phyloP scores from a whole-genome alignment of 2,888 invertebrate genomes.

The Stegophylla sp. region DNA sequence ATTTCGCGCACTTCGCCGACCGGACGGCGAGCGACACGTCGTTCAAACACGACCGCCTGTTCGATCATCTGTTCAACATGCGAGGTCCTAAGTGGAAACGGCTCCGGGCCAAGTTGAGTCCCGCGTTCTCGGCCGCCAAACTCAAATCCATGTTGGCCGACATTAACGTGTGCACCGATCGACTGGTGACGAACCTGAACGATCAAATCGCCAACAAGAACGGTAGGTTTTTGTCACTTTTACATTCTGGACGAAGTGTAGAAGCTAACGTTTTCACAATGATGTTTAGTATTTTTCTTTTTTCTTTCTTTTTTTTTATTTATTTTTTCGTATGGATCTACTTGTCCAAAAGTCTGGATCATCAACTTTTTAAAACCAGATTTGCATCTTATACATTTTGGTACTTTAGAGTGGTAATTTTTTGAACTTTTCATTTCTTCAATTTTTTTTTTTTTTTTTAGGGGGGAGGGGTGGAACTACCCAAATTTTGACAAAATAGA shows the following conservation, averaged over 20 bases:
- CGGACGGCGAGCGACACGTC: slow-evolving; percentile 9
- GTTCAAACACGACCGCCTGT: slow-evolving; percentile 45
- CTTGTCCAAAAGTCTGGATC: too few species aligned
- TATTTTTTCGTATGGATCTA: neutral
- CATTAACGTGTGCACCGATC: slow-evolving; percentile 25
- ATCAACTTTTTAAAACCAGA: too few species aligned
- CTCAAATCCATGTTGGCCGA: slow-evolving; percentile 49
- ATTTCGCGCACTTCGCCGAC: slow-evolving; percentile 28
- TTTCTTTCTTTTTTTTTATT: neutral
- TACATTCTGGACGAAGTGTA: neutral
- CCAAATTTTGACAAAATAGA: too few species aligned
- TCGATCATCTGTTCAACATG: slow-evolving; percentile 44
- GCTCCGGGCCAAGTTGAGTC: slow-evolving; percentile 40
- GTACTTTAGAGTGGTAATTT: too few species aligned
- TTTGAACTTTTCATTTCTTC: too few species aligned
- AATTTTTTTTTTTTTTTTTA: too few species aligned
- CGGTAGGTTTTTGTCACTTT: neutral
- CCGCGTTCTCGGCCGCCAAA: slow-evolving; percentile 40
- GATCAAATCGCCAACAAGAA: neutral
- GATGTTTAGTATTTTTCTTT: neutral
- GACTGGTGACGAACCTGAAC: slow-evolving; percentile 26
- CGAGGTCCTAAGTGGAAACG: slow-evolving; percentile 47
- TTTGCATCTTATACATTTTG: too few species aligned
- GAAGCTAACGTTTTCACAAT: neutral
- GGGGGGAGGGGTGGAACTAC: too few species aligned